phyloP scores from a whole-genome alignment of 2,113 vertebrate species.

The Illadopsis cleaveri region DNA sequence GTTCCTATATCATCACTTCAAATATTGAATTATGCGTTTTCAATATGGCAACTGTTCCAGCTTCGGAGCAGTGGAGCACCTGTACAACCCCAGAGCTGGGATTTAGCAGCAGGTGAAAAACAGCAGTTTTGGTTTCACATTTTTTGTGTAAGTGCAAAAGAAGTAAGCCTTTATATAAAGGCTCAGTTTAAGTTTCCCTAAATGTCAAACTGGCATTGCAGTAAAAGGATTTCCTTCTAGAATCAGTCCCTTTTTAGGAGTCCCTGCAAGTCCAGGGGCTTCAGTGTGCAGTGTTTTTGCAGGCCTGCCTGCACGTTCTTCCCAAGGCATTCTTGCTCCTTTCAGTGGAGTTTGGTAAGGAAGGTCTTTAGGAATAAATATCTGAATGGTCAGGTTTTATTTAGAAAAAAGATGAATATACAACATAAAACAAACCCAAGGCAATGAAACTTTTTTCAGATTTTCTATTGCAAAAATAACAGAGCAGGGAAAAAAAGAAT shows the following conservation, averaged over 20 bases:
- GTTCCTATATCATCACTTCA: neutral
- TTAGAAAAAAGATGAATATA: neutral
- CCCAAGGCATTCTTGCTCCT: neutral
- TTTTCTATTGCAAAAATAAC: neutral
- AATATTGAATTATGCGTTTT: neutral
- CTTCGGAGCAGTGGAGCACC: neutral
- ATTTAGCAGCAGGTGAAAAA: neutral
- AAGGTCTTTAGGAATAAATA: neutral
- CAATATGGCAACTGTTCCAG: neutral
- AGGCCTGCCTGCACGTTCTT: neutral
- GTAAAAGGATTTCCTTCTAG: neutral
- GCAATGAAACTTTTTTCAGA: neutral
- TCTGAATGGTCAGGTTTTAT: neutral
- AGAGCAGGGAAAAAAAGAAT: neutral
- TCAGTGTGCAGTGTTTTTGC: neutral
- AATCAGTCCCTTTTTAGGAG: neutral
- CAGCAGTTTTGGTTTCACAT: neutral
- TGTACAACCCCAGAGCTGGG: rapidly evolving
- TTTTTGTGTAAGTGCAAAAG: neutral
- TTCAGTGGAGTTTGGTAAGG: neutral
- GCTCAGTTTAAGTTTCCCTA: neutral
- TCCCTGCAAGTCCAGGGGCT: neutral
- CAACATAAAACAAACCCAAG: neutral
- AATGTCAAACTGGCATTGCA: neutral
- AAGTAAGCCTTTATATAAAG: neutral